Evolutionary conservation across 2,888 invertebrate genomes (phyloP), one percentile per base, ranked within the genome.

Genomic region (Luperina nickerlii): DNA sequence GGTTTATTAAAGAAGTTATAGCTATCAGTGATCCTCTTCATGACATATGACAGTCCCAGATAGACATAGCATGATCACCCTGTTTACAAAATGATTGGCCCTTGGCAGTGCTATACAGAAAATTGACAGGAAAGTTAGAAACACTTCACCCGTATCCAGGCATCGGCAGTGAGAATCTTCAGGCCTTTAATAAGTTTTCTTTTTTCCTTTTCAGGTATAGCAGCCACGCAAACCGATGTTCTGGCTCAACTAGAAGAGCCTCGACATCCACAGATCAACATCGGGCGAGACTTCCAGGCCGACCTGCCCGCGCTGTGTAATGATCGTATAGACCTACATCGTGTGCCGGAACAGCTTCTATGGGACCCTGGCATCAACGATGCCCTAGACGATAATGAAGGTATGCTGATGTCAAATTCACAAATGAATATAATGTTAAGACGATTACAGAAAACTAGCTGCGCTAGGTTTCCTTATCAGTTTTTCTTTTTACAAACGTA

Each of bases 251-350:
- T 94, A 54, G 96, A 95, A 81, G 96, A 96, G 78, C 94, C 94
- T 9, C 91, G 93, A 27, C 97, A 97, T 74, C 98, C 98, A 0
- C 98, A 98, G 94, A 98, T 99, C 79, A 99, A 99, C 94, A 97
- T 99, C 79, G 99, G 99, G 1, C 97, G 98, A 8, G 98, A 98
- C 84, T 99, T 98, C 95, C 99, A 99, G 95, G 99, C 98, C 0
- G 97, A 97, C 76, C 97, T 99, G 92, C 99, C 99, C 18, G 95
- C 96, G 81, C 87, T 96, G 57, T 96, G 95, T 87, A 94, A 93
- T 89, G 97, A 95, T 92, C 97, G 96, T 86, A 95, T 95, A 88
- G 97, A 95, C 90, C 95, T 95, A 86, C 97, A 95, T 91, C 96
- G 97, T 69, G 97, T 97, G 83, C 97, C 97, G 5, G 98, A 98